A percentile compares a stretch with the other conserved stretches of the same genome.
Evolutionary conservation across 1,140 invertebrate species (phyloP).

Genomic region (Drosophila pandora): DNA sequence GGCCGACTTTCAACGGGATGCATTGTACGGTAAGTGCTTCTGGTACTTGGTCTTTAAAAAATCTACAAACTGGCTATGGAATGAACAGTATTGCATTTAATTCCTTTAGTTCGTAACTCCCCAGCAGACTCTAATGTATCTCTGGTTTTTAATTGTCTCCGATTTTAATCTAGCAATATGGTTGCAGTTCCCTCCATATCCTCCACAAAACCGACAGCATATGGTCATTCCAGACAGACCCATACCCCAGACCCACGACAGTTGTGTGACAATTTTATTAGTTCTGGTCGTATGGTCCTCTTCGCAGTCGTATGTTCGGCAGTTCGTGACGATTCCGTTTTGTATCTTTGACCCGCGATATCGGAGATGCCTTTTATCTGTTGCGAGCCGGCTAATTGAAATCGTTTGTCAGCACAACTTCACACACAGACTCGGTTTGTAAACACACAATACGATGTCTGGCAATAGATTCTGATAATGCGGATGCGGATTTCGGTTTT

Average conservation of each 20-base stretch:
- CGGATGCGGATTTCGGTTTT: slow-evolving; percentile 37
- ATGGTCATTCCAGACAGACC: slow-evolving; percentile 43
- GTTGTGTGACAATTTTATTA: slow-evolving; percentile 76
- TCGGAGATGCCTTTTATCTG: slow-evolving; percentile 60
- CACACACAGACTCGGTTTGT: slow-evolving; percentile 29
- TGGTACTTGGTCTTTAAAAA: not conserved
- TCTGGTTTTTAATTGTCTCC: slow-evolving; percentile 72
- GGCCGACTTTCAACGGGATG: slow-evolving; percentile 15
- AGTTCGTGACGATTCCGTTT: slow-evolving; percentile 62
- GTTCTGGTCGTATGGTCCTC: slow-evolving; percentile 30
- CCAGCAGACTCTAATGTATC: slow-evolving; percentile 45
- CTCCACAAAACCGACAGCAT: slow-evolving; percentile 32
- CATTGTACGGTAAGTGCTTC: slow-evolving; percentile 2
- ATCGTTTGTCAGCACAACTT: slow-evolving; percentile 72
- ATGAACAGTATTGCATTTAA: no score
- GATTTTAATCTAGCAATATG: slow-evolving; percentile 78
- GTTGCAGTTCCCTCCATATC: slow-evolving; percentile 21
- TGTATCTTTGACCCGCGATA: slow-evolving; percentile 63
- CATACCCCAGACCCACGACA: slow-evolving; percentile 22
- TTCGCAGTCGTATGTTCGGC: slow-evolving; percentile 15
- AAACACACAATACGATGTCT: slow-evolving; percentile 52
- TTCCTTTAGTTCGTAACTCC: not conserved
- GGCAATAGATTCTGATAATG: slow-evolving; percentile 60
- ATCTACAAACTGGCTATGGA: not conserved
- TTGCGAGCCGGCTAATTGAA: slow-evolving; percentile 72